Evolutionary conservation across 2,113 vertebrate species (phyloP).

Genomic region (Notiomystis cincta): DNA sequence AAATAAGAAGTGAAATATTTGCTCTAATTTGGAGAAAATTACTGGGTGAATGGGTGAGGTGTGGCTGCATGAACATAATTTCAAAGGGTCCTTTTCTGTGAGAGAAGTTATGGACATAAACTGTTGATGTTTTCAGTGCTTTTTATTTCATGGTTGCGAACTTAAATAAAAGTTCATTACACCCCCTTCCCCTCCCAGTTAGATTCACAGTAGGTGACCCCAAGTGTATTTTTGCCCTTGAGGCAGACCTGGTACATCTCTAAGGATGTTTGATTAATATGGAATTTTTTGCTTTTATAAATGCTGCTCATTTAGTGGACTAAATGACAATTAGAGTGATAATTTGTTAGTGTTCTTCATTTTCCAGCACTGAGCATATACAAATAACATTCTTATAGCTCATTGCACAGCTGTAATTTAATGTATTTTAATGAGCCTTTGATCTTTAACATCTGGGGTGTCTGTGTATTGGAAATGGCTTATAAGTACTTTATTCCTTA

Average conservation of each 20-base stretch:
- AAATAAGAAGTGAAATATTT: not conserved
- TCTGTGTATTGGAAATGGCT: not conserved
- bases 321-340: not conserved
- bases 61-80: not conserved
- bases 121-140: not conserved
- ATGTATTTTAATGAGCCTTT: constrained; percentile 13
- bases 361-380: not conserved
- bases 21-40: not conserved
- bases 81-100: not conserved
- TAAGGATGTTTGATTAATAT: not conserved
- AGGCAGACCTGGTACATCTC: not conserved
- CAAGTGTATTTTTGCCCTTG: not conserved
- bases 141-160: not conserved
- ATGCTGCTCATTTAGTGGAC: not conserved
- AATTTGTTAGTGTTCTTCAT: not conserved
- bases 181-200: not conserved
- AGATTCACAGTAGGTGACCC: not conserved
- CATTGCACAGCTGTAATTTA: not conserved
- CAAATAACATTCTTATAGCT: not conserved
- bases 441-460: not conserved
- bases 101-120: not conserved
- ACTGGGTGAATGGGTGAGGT: not conserved
- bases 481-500: not conserved
- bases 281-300: constrained; percentile 6
- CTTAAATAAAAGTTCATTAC: not conserved